These are phyloP conservation scores for Cephalotes varians DNA, from an alignment of 2,888 invertebrate genomes.

Conservation along the genomic window DNA sequence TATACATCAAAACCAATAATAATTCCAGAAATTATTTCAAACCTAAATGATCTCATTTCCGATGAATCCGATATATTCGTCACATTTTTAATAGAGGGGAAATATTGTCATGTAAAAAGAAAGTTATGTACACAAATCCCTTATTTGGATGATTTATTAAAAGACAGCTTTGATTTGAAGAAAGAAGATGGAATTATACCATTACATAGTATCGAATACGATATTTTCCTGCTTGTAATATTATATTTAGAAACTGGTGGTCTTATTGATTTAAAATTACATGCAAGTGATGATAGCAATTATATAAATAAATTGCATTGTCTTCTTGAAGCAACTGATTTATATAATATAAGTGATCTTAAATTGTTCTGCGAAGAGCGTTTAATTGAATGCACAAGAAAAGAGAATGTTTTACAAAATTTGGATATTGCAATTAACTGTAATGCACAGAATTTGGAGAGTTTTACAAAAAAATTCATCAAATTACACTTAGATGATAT, in stretches of 20 bases:
- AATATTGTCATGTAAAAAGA: neutral
- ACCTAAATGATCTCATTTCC: neutral
- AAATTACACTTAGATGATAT: neutral
- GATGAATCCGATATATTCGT: neutral
- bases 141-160: no score
- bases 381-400: neutral
- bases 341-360: neutral
- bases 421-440: neutral
- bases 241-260: neutral
- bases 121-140: no score
- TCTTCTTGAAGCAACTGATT: neutral
- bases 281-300: neutral
- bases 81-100: neutral
- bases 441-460: neutral
- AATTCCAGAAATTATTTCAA: no score
- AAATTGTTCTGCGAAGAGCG: neutral
- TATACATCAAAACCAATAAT: no score
- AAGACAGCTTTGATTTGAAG: neutral
- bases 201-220: fast-evolving
- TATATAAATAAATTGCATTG: neutral
- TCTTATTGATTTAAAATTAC: neutral
- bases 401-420: neutral
- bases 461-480: neutral
- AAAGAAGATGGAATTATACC: neutral
- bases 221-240: neutral